Percentiles rank a stretch among this genome's conserved stretches.
Evolutionary conservation across 2,113 vertebrate species (phyloP).

Genomic region (western clawed frog (Xenopus tropicalis)): UCB_Xtro_10.0 CM004450.2:59185001-59185500

Average conservation of each 20-base stretch:
- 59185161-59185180: no score
- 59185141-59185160: no score
- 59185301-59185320: background rate
- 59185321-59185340: background rate
- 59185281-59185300: background rate
- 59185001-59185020: no score
- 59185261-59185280: background rate
- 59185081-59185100: no score
- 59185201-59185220: background rate
- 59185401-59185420: background rate
- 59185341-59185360: no score
- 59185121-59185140: no score
- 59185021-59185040: no score
- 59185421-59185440: background rate
- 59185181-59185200: background rate
- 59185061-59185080: no score
- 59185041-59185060: no score
- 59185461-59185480: conserved; percentile 12
- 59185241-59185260: background rate
- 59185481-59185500: conserved; percentile 35
- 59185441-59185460: background rate
- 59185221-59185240: background rate
- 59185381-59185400: background rate
- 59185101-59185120: no score
- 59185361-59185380: no score